phyloP scores from a whole-genome alignment of 2,797 vertebrate species.

The Acanthornis magna region DNA sequence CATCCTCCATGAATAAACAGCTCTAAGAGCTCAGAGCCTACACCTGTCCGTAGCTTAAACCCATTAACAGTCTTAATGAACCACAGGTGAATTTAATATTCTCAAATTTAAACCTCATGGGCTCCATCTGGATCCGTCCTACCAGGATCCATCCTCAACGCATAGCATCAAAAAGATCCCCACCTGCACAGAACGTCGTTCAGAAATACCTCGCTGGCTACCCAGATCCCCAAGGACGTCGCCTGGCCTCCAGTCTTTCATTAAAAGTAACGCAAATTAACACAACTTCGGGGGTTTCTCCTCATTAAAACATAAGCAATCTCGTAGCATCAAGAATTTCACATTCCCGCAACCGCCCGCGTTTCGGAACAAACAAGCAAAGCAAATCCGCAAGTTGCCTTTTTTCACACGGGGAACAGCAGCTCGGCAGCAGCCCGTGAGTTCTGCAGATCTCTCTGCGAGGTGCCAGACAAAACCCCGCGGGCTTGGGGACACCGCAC shows the following conservation, averaged over 20 bases:
- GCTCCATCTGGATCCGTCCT: not conserved
- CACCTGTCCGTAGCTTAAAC: not conserved
- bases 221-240: not conserved
- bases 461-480: not conserved
- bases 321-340: no score
- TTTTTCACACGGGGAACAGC: not conserved
- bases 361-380: not conserved
- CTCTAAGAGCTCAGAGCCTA: not conserved
- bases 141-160: not conserved
- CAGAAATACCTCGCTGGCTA: fast-evolving
- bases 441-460: fast-evolving
- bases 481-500: not conserved
- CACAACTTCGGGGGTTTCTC: not conserved
- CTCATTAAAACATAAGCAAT: not conserved
- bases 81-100: not conserved
- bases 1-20: not conserved
- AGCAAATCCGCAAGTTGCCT: not conserved
- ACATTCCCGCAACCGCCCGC: fast-evolving
- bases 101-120: not conserved
- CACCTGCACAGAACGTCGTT: not conserved
- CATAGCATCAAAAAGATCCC: fast-evolving
- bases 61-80: fast-evolving
- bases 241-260: not conserved
- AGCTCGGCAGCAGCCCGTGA: not conserved
- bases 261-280: not conserved